A percentile compares a stretch with the other conserved stretches of the same genome.
Conservation (phyloP, 2,113 vertebrate species). For the Ciconia stormi region DNA sequence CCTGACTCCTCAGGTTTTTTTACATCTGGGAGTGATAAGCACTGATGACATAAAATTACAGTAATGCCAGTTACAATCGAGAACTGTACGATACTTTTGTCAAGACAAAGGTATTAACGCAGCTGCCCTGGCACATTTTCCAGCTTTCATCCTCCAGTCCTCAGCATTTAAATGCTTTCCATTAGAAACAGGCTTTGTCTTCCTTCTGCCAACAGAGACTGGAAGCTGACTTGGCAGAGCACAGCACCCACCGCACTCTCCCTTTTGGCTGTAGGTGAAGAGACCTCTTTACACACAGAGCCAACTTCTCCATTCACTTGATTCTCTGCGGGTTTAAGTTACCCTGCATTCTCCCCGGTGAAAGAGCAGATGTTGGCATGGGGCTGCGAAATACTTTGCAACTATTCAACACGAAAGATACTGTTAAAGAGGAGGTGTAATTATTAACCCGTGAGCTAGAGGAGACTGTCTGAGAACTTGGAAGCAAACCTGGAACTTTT, state of each 20-base stretch:
- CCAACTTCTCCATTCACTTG: not conserved
- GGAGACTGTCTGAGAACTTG: slow-evolving; percentile 44
- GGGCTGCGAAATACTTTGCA: not conserved
- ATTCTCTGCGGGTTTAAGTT: not conserved
- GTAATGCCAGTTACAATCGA: not conserved
- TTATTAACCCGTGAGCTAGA: not conserved
- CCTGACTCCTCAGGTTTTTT: not conserved
- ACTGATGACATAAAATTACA: not conserved
- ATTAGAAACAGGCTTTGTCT: not conserved
- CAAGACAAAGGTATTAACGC: not conserved
- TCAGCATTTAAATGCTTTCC: slow-evolving; percentile 5
- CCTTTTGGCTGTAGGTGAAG: not conserved
- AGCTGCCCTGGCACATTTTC: slow-evolving; percentile 16
- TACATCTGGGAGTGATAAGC: not conserved
- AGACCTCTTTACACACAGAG: not conserved
- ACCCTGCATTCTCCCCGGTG: not conserved
- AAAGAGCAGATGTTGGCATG: not conserved
- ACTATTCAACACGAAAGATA: not conserved
- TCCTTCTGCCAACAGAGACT: not conserved
- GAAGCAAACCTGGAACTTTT: slow-evolving; percentile 10
- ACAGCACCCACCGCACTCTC: not conserved
- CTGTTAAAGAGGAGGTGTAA: not conserved
- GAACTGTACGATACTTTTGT: not conserved
- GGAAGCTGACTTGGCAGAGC: slow-evolving; percentile 6
- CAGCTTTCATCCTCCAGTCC: not conserved